Evolutionary conservation across 2,797 vertebrate genomes (phyloP).

Genomic region (Galaxias olidus): DNA sequence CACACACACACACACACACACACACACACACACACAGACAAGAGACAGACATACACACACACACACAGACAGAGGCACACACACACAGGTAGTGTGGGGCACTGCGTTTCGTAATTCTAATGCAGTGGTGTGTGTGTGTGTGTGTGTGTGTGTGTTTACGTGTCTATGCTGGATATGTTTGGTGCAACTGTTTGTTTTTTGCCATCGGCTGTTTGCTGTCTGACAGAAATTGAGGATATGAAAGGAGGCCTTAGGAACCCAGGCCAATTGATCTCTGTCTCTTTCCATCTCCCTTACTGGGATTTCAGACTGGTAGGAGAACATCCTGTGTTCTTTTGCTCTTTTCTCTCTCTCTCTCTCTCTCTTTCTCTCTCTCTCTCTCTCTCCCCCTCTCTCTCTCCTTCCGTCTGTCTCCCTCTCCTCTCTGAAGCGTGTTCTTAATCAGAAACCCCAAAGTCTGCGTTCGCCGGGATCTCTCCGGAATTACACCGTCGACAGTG

Average conservation of each 20-base stretch:
- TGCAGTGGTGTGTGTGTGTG: background rate
- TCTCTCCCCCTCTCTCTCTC: too few species aligned
- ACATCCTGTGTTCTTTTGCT: conserved; percentile 28
- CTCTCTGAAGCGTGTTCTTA: too few species aligned
- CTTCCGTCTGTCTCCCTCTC: too few species aligned
- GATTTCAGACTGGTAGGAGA: conserved; percentile 30
- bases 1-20: background rate
- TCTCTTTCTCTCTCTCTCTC: background rate
- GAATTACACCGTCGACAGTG: too few species aligned
- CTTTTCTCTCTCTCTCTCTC: background rate
- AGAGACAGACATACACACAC: conserved; percentile 27
- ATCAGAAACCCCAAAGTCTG: too few species aligned
- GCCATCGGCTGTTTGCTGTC: conserved; percentile 21
- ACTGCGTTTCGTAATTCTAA: background rate
- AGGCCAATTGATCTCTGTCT: conserved; percentile 30
- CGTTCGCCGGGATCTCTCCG: too few species aligned
- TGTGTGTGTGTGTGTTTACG: background rate
- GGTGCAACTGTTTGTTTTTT: conserved; percentile 20
- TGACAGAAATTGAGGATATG: conserved; percentile 36
- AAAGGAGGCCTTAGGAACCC: conserved; percentile 19
- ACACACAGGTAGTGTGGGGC: conserved; percentile 1
- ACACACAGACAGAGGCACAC: conserved; percentile 7
- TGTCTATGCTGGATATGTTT: too few species aligned
- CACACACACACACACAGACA: conserved; percentile 4
- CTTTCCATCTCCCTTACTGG: conserved; percentile 30